Evolutionary conservation across 2,888 invertebrate species (phyloP).

Genomic region (Drosophila infuscata): DNA sequence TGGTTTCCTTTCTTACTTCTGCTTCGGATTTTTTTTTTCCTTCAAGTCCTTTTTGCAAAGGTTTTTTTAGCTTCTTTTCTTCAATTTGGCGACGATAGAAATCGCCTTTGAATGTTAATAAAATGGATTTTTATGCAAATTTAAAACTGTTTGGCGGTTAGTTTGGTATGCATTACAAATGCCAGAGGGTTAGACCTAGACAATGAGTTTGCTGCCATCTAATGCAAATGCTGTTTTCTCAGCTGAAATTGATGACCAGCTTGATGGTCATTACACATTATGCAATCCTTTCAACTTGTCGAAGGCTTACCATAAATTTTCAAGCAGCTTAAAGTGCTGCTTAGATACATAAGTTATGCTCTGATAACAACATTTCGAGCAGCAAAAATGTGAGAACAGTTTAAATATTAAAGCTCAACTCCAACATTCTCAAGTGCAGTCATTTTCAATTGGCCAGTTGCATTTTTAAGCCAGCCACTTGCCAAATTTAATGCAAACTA

Average conservation of each 20-base stretch:
- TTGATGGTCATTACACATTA: slow-evolving; percentile 20
- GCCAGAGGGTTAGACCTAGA: slow-evolving; percentile 58
- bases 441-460: slow-evolving; percentile 14
- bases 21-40: slow-evolving; percentile 5
- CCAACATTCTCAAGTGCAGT: slow-evolving; percentile 5
- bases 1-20: background rate
- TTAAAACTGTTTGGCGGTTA: slow-evolving; percentile 73
- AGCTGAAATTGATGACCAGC: slow-evolving; percentile 53
- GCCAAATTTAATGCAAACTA: slow-evolving; percentile 33
- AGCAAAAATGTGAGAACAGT: background rate
- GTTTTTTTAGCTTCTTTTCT: slow-evolving; percentile 62
- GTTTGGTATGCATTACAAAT: slow-evolving; percentile 70
- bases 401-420: slow-evolving; percentile 9
- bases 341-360: background rate
- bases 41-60: slow-evolving; percentile 17
- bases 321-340: slow-evolving; percentile 12
- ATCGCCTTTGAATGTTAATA: slow-evolving; percentile 78
- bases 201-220: slow-evolving; percentile 54
- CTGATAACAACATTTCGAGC: background rate
- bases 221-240: slow-evolving; percentile 55
- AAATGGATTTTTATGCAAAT: slow-evolving; percentile 80
- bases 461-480: slow-evolving; percentile 30
- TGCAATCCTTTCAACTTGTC: slow-evolving; percentile 22
- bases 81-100: slow-evolving; percentile 73
- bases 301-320: slow-evolving; percentile 2